phyloP scores from a whole-genome alignment of 2,113 vertebrate genomes.

The Halcyon malimbica region DNA sequence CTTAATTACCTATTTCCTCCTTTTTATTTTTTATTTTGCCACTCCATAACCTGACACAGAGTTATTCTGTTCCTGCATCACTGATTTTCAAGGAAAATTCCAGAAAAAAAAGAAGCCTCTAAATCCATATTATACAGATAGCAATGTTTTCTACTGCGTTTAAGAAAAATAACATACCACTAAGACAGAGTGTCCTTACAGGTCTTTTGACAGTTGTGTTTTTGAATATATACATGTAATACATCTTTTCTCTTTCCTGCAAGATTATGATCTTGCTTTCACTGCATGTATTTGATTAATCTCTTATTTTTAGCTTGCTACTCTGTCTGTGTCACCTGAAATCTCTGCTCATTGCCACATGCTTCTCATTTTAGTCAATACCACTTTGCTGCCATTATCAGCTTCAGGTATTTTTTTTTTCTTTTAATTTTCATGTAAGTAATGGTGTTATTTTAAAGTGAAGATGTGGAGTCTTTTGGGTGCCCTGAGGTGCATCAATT shows the following conservation, averaged over 20 bases:
- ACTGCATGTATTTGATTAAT: not conserved
- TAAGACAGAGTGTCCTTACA: not conserved
- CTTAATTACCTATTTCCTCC: not conserved
- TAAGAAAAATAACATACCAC: not conserved
- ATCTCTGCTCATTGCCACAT: not conserved
- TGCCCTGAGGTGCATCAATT: not conserved
- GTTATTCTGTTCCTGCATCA: not conserved
- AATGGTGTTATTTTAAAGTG: not conserved
- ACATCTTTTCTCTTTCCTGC: not conserved
- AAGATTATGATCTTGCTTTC: not conserved
- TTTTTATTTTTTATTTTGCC: not conserved
- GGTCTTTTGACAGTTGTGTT: not conserved
- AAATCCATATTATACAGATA: not conserved
- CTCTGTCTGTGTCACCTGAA: not conserved
- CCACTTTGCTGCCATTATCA: not conserved
- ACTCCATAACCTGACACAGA: not conserved
- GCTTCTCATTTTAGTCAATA: not conserved
- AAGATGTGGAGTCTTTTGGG: not conserved
- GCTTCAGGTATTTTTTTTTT: not conserved
- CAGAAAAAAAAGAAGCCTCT: not conserved
- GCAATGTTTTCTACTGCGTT: not conserved
- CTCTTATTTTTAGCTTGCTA: not conserved
- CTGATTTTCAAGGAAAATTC: not conserved
- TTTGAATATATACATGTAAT: not conserved
- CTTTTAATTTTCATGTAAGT: not conserved